These are phyloP conservation scores for Phenganax stokvisi DNA, from an alignment of 92 coral and sea anemone species.

Conservation along the genomic window DNA sequence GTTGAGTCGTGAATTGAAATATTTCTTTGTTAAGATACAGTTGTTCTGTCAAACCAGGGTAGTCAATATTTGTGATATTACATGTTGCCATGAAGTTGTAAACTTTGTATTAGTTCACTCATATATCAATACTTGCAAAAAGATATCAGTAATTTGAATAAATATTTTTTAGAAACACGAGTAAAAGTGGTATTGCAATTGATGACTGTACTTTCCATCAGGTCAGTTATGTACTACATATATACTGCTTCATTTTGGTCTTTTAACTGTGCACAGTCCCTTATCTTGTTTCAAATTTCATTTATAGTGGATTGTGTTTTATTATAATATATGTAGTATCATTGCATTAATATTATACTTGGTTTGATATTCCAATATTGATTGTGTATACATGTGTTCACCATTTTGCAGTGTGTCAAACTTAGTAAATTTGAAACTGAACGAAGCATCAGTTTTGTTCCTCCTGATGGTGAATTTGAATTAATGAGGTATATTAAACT, in stretches of 20 bases:
- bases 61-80: too few species aligned
- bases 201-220: conserved; percentile 99
- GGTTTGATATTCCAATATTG: background rate
- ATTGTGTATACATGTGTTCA: background rate
- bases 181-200: conserved; percentile 96
- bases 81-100: too few species aligned
- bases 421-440: conserved; percentile 98
- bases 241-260: background rate
- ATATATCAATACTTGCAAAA: too few species aligned
- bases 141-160: conserved; percentile 2
- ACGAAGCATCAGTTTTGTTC: conserved; percentile 93
- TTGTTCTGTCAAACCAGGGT: too few species aligned
- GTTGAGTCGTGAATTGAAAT: too few species aligned
- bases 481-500: conserved; percentile 69
- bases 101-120: too few species aligned
- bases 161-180: conserved; percentile 51
- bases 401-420: conserved; percentile 77
- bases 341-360: too few species aligned
- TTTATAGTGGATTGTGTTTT: too few species aligned
- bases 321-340: too few species aligned
- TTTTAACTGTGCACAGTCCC: background rate
- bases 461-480: conserved; percentile 99
- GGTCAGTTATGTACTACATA: conserved; percentile 41
- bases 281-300: too few species aligned
- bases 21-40: too few species aligned